Base-by-base conservation (phyloP, 2,888 invertebrate species). In the Hirtodrosophila confusa region DNA sequence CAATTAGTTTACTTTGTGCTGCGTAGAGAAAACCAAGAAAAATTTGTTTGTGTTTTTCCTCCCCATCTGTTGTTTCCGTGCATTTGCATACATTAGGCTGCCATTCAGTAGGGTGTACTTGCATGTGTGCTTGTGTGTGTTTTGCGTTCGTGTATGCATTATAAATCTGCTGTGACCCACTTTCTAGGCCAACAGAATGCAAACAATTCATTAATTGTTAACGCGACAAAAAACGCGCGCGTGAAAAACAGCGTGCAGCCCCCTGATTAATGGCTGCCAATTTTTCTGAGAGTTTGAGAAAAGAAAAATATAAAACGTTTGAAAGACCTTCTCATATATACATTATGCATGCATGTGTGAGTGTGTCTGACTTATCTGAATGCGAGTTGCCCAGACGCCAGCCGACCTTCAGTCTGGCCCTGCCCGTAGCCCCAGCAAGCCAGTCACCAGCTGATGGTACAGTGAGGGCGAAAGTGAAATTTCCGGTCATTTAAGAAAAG, bases 11-110 rank as follows among this genome's bases (percentile, higher is more conserved):
- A 24, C 65, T 63, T 62, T 71, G 62, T 63, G 51, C 49, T 49
- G 56, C 17, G 39, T 37, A 39, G 31, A 60, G 51, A 65, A 65
- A 36, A 23, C 10, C n/a, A 44, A 60, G 53, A 49, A 77, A 70
- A 76, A 62, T 54, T 60, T 76, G 66, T 66, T 73, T 64, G 40
- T 60, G 35, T 49, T 58, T 45, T 39, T 44, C n/a, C 36, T 31
- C 40, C 10, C 57, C 3, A 2, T 35, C 23, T 29, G 44, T 45
- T 69, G 56, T 4, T 57, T 60, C 55, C 61, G 66, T 70, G 66
- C 55, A 79, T 71, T 75, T 85, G 72, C 75, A 84, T 76, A 76
- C 62, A 80, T 78, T 66, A 75, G 62, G 37, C 50, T 48, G 56
- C 27, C 47, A 37, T 47, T 17, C 3, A 37, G 11, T 31, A 3